Evolutionary conservation across 1,140 invertebrate species (phyloP).

Genomic region (Aphelenchoides besseyi): DNA sequence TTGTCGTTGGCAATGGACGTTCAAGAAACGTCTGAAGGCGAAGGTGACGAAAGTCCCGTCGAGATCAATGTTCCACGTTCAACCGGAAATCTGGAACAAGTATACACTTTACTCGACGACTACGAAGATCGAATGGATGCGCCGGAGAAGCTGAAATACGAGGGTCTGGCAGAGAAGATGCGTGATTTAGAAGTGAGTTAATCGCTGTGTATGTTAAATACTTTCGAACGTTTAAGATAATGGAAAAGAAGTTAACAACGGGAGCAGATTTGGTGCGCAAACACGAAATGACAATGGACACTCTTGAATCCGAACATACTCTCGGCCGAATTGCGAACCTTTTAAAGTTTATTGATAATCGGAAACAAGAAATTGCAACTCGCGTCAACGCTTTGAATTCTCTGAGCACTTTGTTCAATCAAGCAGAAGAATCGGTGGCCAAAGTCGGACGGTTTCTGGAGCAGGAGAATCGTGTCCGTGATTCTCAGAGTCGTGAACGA

Average conservation of each 20-base stretch:
- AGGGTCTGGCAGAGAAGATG: conserved; percentile 12
- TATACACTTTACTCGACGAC: conserved; percentile 35
- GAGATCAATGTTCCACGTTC: neutral
- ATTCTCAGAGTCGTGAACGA: conserved; percentile 21
- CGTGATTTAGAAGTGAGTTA: neutral
- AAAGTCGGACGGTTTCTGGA: conserved; percentile 22
- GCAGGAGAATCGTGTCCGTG: neutral
- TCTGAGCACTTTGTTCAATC: conserved; percentile 31
- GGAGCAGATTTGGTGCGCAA: conserved; percentile 38
- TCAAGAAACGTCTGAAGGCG: conserved; percentile 42
- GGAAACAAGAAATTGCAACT: conserved; percentile 27
- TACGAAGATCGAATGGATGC: conserved; percentile 16
- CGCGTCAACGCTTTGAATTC: conserved; percentile 8
- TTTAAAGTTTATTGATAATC: conserved; percentile 15
- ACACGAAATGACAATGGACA: conserved; percentile 51
- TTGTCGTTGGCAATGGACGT: conserved; percentile 54
- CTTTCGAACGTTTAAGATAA: conserved; percentile 19
- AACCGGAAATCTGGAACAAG: conserved; percentile 38
- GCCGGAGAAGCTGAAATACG: neutral
- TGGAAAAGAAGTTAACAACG: conserved; percentile 39
- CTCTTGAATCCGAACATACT: conserved; percentile 43
- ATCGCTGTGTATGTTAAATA: neutral
- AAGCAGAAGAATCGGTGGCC: conserved; percentile 34
- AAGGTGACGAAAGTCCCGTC: neutral
- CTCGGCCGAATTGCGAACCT: conserved; percentile 22